These are phyloP conservation scores for Crossaster papposus DNA, from an alignment of 53 echinoderm and acorn worm species.

Conservation along the genomic window DNA sequence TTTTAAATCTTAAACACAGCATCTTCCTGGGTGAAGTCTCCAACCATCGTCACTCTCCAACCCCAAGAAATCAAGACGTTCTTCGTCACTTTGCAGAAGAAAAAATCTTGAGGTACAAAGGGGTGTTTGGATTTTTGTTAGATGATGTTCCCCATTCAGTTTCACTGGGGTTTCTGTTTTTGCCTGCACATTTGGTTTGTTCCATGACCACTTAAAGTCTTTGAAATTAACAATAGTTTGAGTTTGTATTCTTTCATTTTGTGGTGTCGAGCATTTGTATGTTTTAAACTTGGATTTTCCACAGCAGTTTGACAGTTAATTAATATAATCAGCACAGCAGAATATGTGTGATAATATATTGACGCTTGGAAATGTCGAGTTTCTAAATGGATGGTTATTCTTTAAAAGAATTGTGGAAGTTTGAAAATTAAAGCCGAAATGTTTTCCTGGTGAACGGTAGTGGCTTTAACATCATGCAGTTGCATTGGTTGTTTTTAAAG, in stretches of 20 bases:
- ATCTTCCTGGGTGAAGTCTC: background rate
- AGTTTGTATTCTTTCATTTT: no score
- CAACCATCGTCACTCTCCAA: slow-evolving; percentile 55
- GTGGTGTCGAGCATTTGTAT: no score
- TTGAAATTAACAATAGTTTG: no score
- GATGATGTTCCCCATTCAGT: no score
- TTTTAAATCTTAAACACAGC: background rate
- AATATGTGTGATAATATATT: background rate
- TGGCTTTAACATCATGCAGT: background rate
- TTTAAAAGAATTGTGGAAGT: background rate
- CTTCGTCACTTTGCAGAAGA: slow-evolving; percentile 64
- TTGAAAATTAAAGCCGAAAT: background rate
- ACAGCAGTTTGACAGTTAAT: no score
- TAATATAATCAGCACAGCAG: no score
- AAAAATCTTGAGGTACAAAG: background rate
- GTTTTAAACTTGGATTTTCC: no score
- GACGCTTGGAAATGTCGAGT: background rate
- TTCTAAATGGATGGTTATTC: background rate
- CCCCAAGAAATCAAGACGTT: slow-evolving; percentile 88
- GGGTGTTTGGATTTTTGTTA: background rate
- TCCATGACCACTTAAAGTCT: no score
- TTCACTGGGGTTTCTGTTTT: no score
- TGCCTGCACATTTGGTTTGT: background rate
- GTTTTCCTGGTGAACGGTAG: background rate
- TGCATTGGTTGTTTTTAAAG: no score